Evolutionary conservation across 37 sponge, comb jelly and placozoan species (phyloP).

Genomic region (Hexactinellida sp.): DNA sequence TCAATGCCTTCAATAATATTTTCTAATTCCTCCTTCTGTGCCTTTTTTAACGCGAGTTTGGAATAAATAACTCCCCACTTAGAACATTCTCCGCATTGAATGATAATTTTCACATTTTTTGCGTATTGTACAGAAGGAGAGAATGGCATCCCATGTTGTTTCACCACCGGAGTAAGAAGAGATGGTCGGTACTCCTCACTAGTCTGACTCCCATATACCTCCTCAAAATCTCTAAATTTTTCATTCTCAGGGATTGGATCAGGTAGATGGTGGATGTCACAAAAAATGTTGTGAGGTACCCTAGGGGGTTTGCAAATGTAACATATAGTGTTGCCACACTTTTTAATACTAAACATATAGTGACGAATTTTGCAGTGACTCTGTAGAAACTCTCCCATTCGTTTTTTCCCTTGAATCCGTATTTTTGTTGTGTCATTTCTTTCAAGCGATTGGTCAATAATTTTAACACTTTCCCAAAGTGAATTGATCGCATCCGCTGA

Average conservation of each 20-base stretch:
- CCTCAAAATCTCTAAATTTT: slow-evolving; percentile 24
- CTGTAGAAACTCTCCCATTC: slow-evolving; percentile 20
- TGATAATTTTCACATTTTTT: slow-evolving; percentile 29
- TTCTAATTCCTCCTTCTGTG: slow-evolving; percentile 14
- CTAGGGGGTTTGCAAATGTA: slow-evolving; percentile 31
- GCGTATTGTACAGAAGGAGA: slow-evolving; percentile 34
- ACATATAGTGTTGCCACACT: slow-evolving; percentile 22
- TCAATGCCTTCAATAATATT: slow-evolving; percentile 1
- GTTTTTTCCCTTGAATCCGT: neutral
- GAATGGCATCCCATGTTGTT: slow-evolving; percentile 26
- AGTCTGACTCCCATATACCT: slow-evolving; percentile 18
- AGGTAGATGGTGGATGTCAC: slow-evolving; percentile 25
- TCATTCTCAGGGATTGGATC: slow-evolving; percentile 28
- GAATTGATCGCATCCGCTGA: neutral
- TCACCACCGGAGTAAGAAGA: neutral
- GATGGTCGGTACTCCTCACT: slow-evolving; percentile 26
- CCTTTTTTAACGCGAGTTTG: slow-evolving; percentile 23
- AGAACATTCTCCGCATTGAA: slow-evolving; percentile 29
- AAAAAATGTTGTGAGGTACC: slow-evolving; percentile 29
- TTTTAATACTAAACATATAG: slow-evolving; percentile 30
- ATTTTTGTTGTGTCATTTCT: neutral
- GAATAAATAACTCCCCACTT: slow-evolving; percentile 28
- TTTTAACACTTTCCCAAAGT: neutral
- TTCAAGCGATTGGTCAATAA: neutral
- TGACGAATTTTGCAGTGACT: slow-evolving; percentile 25